Conservation (phyloP, 1,140 invertebrate genomes). For the Varroa destructor region DNA sequence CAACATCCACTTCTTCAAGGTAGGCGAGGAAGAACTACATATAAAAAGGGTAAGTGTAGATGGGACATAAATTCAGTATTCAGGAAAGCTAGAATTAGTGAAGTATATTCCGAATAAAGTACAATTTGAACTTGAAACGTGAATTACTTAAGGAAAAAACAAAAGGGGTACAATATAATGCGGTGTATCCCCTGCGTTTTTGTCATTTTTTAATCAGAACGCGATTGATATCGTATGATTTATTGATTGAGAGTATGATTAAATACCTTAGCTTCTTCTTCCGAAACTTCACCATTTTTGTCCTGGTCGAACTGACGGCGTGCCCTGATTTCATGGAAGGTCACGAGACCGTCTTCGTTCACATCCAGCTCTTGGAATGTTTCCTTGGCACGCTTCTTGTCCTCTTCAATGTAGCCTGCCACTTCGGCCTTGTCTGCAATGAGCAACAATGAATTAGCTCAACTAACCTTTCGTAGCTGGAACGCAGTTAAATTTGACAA, state of each 20-base stretch:
- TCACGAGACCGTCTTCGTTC: conserved; percentile 57
- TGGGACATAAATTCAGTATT: too few species aligned
- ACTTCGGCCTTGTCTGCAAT: conserved; percentile 40
- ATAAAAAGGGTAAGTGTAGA: conserved; percentile 24
- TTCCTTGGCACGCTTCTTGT: conserved; percentile 49
- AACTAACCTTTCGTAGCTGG: conserved; percentile 26
- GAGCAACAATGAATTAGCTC: too few species aligned
- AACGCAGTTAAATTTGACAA: neutral
- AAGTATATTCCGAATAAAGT: too few species aligned
- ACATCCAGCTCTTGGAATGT: conserved; percentile 61
- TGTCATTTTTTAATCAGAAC: neutral
- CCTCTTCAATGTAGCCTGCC: conserved; percentile 40
- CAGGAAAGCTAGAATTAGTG: too few species aligned
- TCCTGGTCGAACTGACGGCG: conserved; percentile 69
- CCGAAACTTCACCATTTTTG: conserved; percentile 65
- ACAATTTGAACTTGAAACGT: conserved; percentile 27
- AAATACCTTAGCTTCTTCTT: conserved; percentile 61
- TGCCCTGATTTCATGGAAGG: conserved; percentile 60
- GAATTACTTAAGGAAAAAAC: conserved; percentile 16
- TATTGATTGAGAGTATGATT: neutral
- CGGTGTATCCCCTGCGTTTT: too few species aligned
- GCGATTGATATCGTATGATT: neutral
- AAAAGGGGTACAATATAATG: too few species aligned
- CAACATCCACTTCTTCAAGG: conserved; percentile 52
- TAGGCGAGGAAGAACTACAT: conserved; percentile 56